Percentiles rank a stretch among this genome's conserved stretches.
Conservation (phyloP, 2,888 invertebrate genomes). For the Apamea epomidion region DNA sequence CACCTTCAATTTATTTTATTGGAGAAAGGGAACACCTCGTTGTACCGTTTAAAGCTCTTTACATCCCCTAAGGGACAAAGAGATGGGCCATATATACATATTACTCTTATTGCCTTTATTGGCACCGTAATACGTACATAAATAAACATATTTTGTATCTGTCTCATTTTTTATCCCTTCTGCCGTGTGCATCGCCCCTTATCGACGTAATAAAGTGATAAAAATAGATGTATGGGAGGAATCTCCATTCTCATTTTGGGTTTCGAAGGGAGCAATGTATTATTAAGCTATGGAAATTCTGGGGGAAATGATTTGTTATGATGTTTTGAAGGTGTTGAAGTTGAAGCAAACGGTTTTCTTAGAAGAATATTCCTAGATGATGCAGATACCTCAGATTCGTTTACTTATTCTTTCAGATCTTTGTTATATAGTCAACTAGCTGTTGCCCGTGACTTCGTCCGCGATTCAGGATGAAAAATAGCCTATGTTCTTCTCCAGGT, state of each 20-base stretch:
- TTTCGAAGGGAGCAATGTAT: conserved; percentile 32
- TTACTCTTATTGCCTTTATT: conserved; percentile 62
- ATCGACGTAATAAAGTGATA: conserved; percentile 57
- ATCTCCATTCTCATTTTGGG: conserved; percentile 50
- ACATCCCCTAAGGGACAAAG: conserved; percentile 42
- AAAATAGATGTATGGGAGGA: conserved; percentile 56
- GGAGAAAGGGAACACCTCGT: background rate
- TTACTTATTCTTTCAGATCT: background rate
- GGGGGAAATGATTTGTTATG: background rate
- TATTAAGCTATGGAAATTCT: conserved; percentile 13
- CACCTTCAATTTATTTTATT: background rate
- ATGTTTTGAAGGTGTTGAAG: background rate
- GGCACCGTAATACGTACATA: conserved; percentile 57
- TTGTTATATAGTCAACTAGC: background rate
- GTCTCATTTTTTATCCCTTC: conserved; percentile 55
- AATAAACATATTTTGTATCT: conserved; percentile 60
- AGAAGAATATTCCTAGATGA: background rate
- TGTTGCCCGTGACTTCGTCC: too few species aligned
- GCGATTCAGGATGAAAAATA: too few species aligned
- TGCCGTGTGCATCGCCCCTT: conserved; percentile 33
- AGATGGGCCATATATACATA: conserved; percentile 49
- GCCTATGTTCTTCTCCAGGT: too few species aligned
- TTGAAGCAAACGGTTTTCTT: background rate
- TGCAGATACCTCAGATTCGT: too few species aligned
- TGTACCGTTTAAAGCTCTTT: conserved; percentile 40